Conservation (phyloP, 2,888 invertebrate genomes). For the Coronaproctus castanopsis region DNA sequence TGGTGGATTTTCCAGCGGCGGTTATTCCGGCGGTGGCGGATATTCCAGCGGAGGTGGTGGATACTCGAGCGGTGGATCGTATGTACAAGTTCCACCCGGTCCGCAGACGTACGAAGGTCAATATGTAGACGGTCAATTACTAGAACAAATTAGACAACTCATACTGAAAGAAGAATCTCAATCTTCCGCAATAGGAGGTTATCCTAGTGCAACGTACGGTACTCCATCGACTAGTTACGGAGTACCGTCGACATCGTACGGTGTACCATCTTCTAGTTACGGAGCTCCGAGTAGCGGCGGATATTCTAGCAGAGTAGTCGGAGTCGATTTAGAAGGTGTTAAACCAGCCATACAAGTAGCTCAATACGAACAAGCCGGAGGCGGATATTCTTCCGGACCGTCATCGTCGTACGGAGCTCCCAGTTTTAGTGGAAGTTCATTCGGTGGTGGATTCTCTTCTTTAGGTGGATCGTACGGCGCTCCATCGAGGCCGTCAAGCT, state of each 20-base stretch:
- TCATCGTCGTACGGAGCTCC: slow-evolving; percentile 35
- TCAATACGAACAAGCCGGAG: slow-evolving; percentile 50
- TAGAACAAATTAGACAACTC: slow-evolving; percentile 68
- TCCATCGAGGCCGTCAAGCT: slow-evolving; percentile 41
- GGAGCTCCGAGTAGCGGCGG: slow-evolving; percentile 27
- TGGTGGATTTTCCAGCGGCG: slow-evolving; percentile 26
- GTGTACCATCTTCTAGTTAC: slow-evolving; percentile 24
- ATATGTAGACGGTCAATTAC: slow-evolving; percentile 54
- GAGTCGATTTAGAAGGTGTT: slow-evolving; percentile 65
- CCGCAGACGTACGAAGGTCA: slow-evolving; percentile 65
- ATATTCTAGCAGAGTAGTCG: slow-evolving; percentile 48
- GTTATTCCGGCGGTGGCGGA: slow-evolving; percentile 23
- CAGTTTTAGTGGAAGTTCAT: slow-evolving; percentile 42
- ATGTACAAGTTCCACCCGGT: slow-evolving; percentile 50
- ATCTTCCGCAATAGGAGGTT: slow-evolving; percentile 25
- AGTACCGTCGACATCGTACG: slow-evolving; percentile 19
- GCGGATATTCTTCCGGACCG: slow-evolving; percentile 30
- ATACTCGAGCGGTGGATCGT: slow-evolving; percentile 28
- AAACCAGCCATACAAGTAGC: slow-evolving; percentile 74
- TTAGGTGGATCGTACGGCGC: slow-evolving; percentile 31
- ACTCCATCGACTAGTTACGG: slow-evolving; percentile 19
- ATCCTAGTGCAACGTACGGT: slow-evolving; percentile 30
- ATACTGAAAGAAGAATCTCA: slow-evolving; percentile 57
- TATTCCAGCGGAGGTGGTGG: slow-evolving; percentile 26
- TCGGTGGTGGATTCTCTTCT: slow-evolving; percentile 39